Evolutionary conservation across 2,113 vertebrate genomes (phyloP).

Genomic region (Pluvialis apricaria): DNA sequence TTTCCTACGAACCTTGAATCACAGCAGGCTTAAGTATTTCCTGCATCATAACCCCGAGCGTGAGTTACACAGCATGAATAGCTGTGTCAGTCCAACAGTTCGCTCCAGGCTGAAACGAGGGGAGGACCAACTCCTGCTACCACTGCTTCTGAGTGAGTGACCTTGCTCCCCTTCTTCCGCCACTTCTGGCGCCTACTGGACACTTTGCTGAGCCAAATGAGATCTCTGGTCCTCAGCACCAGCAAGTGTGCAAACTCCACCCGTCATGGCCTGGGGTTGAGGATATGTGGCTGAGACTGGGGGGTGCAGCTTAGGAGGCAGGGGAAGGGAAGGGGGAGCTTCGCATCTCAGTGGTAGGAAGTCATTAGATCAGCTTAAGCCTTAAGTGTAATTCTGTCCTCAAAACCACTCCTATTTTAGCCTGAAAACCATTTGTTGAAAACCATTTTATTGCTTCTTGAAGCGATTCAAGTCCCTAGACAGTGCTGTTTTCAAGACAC

Average conservation of each 20-base stretch:
- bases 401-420: neutral
- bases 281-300: neutral
- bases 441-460: neutral
- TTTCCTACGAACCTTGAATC: neutral
- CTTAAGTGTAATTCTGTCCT: neutral
- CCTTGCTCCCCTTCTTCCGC: neutral
- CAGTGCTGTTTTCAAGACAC: neutral
- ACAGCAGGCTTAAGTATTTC: neutral
- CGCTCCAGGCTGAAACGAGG: neutral
- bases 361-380: neutral
- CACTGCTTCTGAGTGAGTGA: neutral
- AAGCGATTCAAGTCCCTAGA: neutral
- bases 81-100: neutral
- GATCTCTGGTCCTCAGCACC: neutral
- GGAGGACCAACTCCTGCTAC: neutral
- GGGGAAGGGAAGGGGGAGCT: neutral
- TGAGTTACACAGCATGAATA: neutral
- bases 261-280: neutral
- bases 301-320: neutral
- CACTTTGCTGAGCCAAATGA: neutral
- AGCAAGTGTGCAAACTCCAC: neutral
- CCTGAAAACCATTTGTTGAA: neutral
- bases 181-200: neutral
- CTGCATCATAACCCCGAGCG: neutral
- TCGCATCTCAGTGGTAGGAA: neutral